Evolutionary conservation across 2,797 vertebrate species (phyloP).

Genomic region (Hippoglossus hippoglossus): DNA sequence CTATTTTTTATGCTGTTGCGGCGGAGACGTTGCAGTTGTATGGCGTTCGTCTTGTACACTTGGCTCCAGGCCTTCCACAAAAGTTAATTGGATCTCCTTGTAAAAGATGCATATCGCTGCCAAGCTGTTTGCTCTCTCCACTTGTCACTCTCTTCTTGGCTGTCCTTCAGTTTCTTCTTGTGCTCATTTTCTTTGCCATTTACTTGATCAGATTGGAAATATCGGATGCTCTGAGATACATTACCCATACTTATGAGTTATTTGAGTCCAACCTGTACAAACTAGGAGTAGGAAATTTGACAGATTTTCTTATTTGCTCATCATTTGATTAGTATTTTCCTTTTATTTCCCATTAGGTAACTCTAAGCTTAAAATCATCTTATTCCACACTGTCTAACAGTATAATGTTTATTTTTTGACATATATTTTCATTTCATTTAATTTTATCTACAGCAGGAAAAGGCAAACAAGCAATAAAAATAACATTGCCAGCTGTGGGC

Average conservation of each 20-base stretch:
- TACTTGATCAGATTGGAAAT: conserved; percentile 20
- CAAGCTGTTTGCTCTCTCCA: conserved; percentile 39
- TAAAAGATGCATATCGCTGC: conserved; percentile 30
- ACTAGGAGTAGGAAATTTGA: too few species aligned
- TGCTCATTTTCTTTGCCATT: conserved; percentile 30
- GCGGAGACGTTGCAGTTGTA: conserved; percentile 9
- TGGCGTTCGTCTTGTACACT: not conserved
- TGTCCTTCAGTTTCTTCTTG: conserved; percentile 37
- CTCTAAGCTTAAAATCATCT: not conserved
- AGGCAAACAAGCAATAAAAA: too few species aligned
- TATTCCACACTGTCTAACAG: too few species aligned
- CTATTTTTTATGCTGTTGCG: not conserved
- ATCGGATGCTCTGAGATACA: not conserved
- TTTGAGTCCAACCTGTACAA: too few species aligned
- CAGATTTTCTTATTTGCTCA: too few species aligned
- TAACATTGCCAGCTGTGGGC: too few species aligned
- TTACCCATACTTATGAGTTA: not conserved
- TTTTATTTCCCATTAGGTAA: not conserved
- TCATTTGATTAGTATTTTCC: not conserved
- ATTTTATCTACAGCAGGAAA: too few species aligned
- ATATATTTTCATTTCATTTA: too few species aligned
- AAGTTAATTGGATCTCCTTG: conserved; percentile 35
- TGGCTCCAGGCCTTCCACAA: conserved; percentile 22
- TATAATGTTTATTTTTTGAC: too few species aligned
- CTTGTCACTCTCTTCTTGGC: conserved; percentile 39